Evolutionary conservation across 2,113 vertebrate species (phyloP).

Genomic region (Galemys pyrenaicus): DNA sequence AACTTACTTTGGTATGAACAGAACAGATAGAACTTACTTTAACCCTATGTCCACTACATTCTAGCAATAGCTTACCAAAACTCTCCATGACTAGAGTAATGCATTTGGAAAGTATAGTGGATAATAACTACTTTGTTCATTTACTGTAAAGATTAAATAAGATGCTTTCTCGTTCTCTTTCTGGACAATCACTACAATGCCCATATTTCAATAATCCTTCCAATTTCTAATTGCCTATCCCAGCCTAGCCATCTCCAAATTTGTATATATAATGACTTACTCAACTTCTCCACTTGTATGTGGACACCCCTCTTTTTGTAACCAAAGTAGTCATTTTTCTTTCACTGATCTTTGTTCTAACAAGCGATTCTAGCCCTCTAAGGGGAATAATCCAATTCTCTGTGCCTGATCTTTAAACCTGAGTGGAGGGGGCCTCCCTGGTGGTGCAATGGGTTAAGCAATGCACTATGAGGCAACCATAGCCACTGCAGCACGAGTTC

Average conservation of each 20-base stretch:
- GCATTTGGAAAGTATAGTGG: not conserved
- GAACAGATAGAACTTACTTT: not conserved
- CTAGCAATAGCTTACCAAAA: conserved; percentile 15
- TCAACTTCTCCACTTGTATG: not conserved
- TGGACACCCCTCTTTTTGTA: not conserved
- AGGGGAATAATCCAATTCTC: conserved; percentile 8
- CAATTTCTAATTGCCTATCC: not conserved
- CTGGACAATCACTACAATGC: not conserved
- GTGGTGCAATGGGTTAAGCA: too few species aligned
- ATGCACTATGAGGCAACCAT: too few species aligned
- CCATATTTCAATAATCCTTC: conserved; percentile 1
- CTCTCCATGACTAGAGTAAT: not conserved
- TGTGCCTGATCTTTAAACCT: conserved; percentile 8
- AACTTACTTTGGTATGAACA: not conserved
- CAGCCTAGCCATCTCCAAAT: not conserved
- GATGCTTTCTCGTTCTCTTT: not conserved
- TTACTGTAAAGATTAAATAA: conserved; percentile 45
- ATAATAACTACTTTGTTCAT: not conserved
- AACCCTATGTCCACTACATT: conserved; percentile 10
- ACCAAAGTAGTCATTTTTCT: not conserved
- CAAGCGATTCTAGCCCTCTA: not conserved
- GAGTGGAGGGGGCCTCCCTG: too few species aligned
- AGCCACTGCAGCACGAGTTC: too few species aligned
- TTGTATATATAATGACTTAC: not conserved
- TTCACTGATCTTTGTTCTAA: conserved; percentile 14